Evolutionary conservation across 2,113 vertebrate genomes (phyloP), one percentile per base, ranked within the genome.

Genomic region (Boleophthalmus pectinirostris): DNA sequence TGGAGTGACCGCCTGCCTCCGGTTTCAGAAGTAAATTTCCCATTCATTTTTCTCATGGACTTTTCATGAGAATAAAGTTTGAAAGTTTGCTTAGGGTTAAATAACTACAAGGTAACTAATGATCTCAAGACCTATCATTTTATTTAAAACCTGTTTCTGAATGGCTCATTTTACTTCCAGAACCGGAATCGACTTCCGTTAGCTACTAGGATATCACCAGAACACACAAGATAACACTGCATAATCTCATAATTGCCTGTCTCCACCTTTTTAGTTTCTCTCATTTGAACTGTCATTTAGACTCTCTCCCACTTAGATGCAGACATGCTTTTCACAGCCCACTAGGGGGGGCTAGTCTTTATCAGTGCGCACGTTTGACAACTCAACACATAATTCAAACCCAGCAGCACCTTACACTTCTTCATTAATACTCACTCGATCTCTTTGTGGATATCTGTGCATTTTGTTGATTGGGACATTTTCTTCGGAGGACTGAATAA

Each of bases 381-480:
- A 63, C 70, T 73, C 3, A 24, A 54, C 20, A 63, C 66, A 70
- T 72, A 38, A 77, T 24, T 38, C 35, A 7, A 38, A 38, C 35
- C 35, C 35, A 81, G 75, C 35, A 81, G 75, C 49, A 24, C 25
- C 65, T 75, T 66, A n/a, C 72, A 60, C 58, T 70, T 82, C 58
- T 79, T 82, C 45, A 83, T 75, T 71, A 54, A 54, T n/a, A 79
- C 10, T 53, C 6, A 1, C 38, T 82, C 76, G 66, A 85, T 79
- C 86, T n/a, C 47, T 33, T 77, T 72, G 29, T 78, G 49, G 77
- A 68, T 56, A 51, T 0, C 43, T 79, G 70, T 65, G 57, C 14
- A 7, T 60, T 29, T 29, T 63, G 73, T 82, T 80, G 73, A 85
- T 77, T 76, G 81, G 82, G 46, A 73, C 33, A 81, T 82, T 84